Conservation (phyloP, 2,888 invertebrate species). For the Monoplex corrugatus region DNA sequence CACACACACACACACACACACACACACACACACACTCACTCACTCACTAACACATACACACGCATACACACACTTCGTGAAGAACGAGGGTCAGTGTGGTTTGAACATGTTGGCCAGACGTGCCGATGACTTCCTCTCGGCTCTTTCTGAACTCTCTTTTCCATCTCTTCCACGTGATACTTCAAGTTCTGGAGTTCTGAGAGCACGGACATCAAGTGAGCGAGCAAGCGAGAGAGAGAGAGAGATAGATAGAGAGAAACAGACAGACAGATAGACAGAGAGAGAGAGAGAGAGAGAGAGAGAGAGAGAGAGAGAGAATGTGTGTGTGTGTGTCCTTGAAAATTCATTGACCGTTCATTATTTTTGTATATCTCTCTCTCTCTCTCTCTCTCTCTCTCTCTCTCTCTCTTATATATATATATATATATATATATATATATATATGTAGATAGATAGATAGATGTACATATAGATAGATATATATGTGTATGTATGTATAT, state of each 20-base stretch:
- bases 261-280: too few relatives aligned
- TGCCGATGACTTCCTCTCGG: too few relatives aligned
- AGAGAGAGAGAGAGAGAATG: too few relatives aligned
- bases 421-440: not conserved
- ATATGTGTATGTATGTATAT: not conserved
- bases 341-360: too few relatives aligned
- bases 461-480: not conserved
- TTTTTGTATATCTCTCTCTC: not conserved
- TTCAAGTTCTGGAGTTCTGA: not conserved
- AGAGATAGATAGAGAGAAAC: not conserved
- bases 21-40: not conserved
- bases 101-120: too few relatives aligned
- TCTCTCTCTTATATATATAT: not conserved
- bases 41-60: not conserved
- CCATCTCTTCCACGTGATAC: too few relatives aligned
- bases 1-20: constrained; percentile 23
- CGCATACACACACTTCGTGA: not conserved
- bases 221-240: not conserved
- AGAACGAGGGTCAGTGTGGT: too few relatives aligned
- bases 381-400: not conserved
- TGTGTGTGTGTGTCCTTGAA: not conserved
- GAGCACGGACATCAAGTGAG: not conserved
- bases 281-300: too few relatives aligned
- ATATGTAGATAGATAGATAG: not conserved
- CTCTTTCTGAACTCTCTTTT: too few relatives aligned